These are phyloP conservation scores for Spodoptera frugiperda DNA, from an alignment of 1,140 invertebrate species.

Conservation along the genomic window DNA sequence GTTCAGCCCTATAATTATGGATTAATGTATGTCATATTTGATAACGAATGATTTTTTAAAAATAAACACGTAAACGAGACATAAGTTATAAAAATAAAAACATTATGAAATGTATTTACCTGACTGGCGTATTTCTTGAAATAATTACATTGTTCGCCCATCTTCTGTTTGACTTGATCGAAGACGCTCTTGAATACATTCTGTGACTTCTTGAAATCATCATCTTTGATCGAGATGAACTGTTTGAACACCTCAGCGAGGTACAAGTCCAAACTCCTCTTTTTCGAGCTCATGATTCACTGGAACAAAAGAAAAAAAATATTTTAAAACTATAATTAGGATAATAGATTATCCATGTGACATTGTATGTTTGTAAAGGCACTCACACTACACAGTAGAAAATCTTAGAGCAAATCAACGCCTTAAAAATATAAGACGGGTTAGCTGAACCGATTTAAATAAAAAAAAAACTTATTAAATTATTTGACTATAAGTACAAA, in stretches of 20 bases:
- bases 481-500: too few relatives aligned
- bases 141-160: slow-evolving; percentile 72
- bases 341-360: too few relatives aligned
- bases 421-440: too few relatives aligned
- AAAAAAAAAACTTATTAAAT: too few relatives aligned
- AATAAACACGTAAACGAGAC: background rate
- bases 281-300: slow-evolving; percentile 59
- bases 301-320: slow-evolving; percentile 4
- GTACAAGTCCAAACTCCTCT: slow-evolving; percentile 66
- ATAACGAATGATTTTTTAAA: slow-evolving; percentile 3
- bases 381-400: too few relatives aligned
- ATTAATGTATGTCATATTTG: slow-evolving; percentile 4
- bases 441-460: too few relatives aligned
- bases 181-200: slow-evolving; percentile 75
- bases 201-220: slow-evolving; percentile 65
- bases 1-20: background rate
- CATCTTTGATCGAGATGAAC: slow-evolving; percentile 70
- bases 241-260: slow-evolving; percentile 67
- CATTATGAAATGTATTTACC: slow-evolving; percentile 47
- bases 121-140: slow-evolving; percentile 66
- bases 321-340: background rate
- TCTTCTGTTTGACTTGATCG: slow-evolving; percentile 69
- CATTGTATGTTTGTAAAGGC: too few relatives aligned
- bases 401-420: too few relatives aligned
- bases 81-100: background rate